phyloP scores from a whole-genome alignment of 1,140 invertebrate genomes.

The Bathynomus jamesi region DNA sequence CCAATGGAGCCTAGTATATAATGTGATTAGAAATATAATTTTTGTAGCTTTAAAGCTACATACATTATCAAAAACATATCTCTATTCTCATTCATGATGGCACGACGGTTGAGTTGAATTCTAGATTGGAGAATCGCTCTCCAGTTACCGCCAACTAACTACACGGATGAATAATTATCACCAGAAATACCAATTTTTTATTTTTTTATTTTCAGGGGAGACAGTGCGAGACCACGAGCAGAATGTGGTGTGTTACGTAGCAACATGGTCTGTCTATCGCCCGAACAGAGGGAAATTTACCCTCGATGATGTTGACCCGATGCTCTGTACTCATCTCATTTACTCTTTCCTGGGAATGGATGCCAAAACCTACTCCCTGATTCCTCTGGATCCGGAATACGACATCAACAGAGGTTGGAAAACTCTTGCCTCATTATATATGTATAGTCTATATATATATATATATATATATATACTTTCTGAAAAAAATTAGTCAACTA shows the following conservation, averaged over 20 bases:
- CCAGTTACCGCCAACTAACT: too few relatives aligned
- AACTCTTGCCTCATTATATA: neutral
- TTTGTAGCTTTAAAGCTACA: too few relatives aligned
- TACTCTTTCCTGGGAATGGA: conserved; percentile 69
- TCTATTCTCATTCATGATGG: too few relatives aligned
- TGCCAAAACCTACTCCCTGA: conserved; percentile 52
- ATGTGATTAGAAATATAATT: too few relatives aligned
- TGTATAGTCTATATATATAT: neutral
- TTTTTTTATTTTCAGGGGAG: neutral
- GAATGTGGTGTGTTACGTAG: conserved; percentile 54
- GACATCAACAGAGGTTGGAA: conserved; percentile 44
- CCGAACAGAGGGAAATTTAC: conserved; percentile 51
- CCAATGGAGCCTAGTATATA: too few relatives aligned
- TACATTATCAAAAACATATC: too few relatives aligned
- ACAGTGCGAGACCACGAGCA: conserved; percentile 27
- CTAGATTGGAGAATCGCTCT: too few relatives aligned
- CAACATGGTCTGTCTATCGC: conserved; percentile 56
- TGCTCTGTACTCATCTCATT: conserved; percentile 75
- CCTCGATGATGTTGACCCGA: conserved; percentile 56
- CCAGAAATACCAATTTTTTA: too few relatives aligned
- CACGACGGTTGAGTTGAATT: too few relatives aligned
- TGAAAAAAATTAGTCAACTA: too few relatives aligned
- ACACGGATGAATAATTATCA: too few relatives aligned
- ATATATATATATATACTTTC: neutral
- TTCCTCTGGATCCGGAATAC: conserved; percentile 50